Base-by-base conservation (phyloP, 2,797 vertebrate genomes). In the Pelochelys cantorii region DNA sequence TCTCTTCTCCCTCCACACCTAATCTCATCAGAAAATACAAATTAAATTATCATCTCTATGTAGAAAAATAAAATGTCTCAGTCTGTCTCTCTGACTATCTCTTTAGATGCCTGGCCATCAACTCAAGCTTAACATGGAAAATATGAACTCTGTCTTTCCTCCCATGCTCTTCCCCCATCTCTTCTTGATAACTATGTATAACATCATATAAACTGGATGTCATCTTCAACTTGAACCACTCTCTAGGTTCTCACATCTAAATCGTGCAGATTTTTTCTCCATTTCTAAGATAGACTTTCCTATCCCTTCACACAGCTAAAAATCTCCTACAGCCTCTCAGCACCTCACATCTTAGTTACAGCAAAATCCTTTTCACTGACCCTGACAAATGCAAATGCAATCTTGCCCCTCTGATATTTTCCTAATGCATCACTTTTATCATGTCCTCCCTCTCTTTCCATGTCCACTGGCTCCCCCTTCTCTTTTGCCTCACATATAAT, bases 331-430 rank as follows among this genome's bases (percentile, higher is more conserved):
- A 54, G 14, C 53, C 53, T 90, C 53, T 92, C 95, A 92, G 84
- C 56, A 90, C 89, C 1, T 0, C 78, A 86, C 62, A n/a, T 93
- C 90, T 93, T 79, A 91, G 94, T 96, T 93, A 52, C 53, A 86
- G 81, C 85, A 93, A 85, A 57, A 91, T 74, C 93, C 85, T 23
- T 92, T 95, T 94, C 84, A 93, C 80, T 88, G 56, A 56, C 86
- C 84, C 92, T 83, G 91, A 88, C 84, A 94, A 95, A 94, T 52
- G 34, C 84, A 94, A 95, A 94, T 52, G 34, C 42, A 94, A 84
- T 93, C 92, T 87, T 88, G 31, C 80, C 90, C 34, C 56, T 79
- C 87, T 84, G 81, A 86, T 82, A 84, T 54, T 92, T 75, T 81
- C n/a, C 53, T 91, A 81, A 87, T 91, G 88, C 79, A 20, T 71